Conservation (phyloP, 2,113 vertebrate genomes). For the Todiramphus saurophagus region DNA sequence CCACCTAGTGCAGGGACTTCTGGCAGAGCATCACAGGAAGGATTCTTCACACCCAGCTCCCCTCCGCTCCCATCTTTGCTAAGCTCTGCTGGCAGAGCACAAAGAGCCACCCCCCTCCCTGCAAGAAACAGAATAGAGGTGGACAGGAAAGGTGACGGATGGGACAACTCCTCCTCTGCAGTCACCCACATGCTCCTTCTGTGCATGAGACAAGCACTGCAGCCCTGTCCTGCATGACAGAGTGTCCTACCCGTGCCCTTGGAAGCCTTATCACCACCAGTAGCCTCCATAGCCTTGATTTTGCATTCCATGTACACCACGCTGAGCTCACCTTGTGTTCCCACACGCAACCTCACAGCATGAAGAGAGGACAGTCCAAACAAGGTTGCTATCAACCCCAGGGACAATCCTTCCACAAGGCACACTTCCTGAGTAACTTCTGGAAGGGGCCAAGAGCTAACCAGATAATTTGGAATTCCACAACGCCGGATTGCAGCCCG, state of each 20-base stretch:
- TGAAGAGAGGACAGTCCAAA: neutral
- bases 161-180: neutral
- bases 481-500: neutral
- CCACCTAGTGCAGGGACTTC: neutral
- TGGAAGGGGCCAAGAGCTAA: neutral
- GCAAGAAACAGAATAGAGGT: neutral
- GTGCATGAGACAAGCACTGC: neutral
- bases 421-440: neutral
- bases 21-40: neutral
- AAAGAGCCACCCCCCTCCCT: neutral
- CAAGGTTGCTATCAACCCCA: neutral
- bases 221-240: neutral
- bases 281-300: neutral
- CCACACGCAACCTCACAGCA: neutral
- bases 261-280: neutral
- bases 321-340: neutral
- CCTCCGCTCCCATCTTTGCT: rapidly evolving
- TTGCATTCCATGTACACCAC: neutral
- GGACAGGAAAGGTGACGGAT: neutral
- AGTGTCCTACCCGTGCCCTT: neutral
- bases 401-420: neutral
- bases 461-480: neutral
- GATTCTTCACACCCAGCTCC: neutral
- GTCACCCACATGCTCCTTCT: rapidly evolving
- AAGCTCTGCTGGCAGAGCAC: neutral